Evolutionary conservation across 2,888 invertebrate genomes (phyloP).

Genomic region (Pegoplata infirma): DNA sequence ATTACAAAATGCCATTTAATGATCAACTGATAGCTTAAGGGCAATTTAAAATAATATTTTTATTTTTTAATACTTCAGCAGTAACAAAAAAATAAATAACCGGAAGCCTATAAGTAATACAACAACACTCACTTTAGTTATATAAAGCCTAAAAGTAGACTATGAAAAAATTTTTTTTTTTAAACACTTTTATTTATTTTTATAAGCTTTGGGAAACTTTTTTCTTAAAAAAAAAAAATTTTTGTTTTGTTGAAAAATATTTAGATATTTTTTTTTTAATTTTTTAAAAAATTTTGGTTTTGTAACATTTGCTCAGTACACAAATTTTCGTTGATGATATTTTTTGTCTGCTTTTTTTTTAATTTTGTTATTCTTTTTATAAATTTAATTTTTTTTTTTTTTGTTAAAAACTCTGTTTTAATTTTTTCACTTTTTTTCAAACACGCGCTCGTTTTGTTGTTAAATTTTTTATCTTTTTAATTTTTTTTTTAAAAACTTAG

Average conservation of each 20-base stretch:
- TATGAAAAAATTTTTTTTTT: not conserved
- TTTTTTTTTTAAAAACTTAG: slow-evolving; percentile 2
- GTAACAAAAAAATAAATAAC: not conserved
- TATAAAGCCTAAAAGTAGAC: not conserved
- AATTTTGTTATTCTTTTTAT: too few relatives aligned
- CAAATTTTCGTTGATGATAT: too few relatives aligned
- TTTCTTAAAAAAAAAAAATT: not conserved
- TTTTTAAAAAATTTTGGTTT: too few relatives aligned
- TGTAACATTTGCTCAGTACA: too few relatives aligned
- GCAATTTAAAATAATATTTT: not conserved
- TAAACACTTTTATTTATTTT: not conserved
- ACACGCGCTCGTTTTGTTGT: slow-evolving; percentile 35
- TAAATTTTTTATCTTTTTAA: not conserved
- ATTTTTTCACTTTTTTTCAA: not conserved
- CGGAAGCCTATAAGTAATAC: not conserved
- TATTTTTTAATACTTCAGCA: not conserved
- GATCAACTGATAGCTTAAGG: not conserved
- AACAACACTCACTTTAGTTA: not conserved
- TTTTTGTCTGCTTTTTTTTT: too few relatives aligned
- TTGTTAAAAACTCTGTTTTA: not conserved
- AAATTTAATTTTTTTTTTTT: too few relatives aligned
- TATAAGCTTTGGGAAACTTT: not conserved
- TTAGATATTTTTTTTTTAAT: too few relatives aligned
- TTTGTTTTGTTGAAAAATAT: too few relatives aligned
- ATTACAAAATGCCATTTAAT: slow-evolving; percentile 15